Base-by-base conservation (phyloP, 2,888 invertebrate genomes). In the Augochlorella aurata region DNA sequence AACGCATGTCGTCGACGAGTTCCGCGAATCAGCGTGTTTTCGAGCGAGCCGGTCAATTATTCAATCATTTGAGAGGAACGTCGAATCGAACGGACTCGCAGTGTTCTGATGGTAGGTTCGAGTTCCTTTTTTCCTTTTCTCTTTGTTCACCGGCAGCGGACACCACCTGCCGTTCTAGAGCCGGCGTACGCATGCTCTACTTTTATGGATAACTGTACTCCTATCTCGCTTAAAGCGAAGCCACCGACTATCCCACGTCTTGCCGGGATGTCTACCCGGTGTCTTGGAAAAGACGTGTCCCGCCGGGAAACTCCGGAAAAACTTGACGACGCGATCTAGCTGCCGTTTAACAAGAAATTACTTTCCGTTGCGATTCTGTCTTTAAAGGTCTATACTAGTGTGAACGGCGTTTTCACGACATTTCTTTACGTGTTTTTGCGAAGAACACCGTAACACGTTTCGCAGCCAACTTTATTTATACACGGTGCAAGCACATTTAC, bases 131-230 rank as follows among this genome's bases (percentile, higher is more conserved):
- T 79, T 83, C 74, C 78, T 88, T 85, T 81, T 82, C 85, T 89
- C 89, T 90, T 90, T 89, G 85, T 88, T 88, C 87, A 82, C 78
- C 86, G 83, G 86, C 81, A 88, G 86, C 88, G 87, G 89, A 87
- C 85, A 85, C 90, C 90, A 91, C 90, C 91, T 90, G 89, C 88
- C 87, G 87, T 65, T 90, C 85, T 87, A 87, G 86, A 85, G 85
- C 84, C 82, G 80, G 77, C 85, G 85, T 88, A 87, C 85, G 87
- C 89, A 88, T 87, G 89, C 87, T 92, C 89, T 87, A 91, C 91
- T 91, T 91, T 91, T 90, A 88, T 86, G 86, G 83, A 85, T 89
- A 91, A 89, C 89, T 88, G 87, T 90, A 90, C 88, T 88, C 79
- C 86, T 85, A 89, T 90, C 88, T 88, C 81, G 84, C 87, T 87